Evolutionary conservation across 2,888 invertebrate genomes (phyloP).

Genomic region (Caenorhabditis sp.): DNA sequence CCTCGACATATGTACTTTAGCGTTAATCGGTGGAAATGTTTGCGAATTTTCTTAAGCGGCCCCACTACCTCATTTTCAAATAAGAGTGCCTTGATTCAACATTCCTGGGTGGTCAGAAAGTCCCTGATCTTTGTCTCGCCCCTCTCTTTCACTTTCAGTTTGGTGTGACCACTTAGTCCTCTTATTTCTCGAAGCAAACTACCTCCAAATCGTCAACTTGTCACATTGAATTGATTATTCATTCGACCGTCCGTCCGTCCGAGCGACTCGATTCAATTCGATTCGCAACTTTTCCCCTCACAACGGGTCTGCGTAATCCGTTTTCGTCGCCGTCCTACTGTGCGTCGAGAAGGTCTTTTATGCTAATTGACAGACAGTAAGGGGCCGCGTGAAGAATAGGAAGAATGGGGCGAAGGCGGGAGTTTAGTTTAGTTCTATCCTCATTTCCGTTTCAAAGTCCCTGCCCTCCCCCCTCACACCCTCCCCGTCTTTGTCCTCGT

Average conservation of each 20-base stretch:
- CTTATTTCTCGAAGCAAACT: background rate
- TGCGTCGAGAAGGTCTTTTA: slow-evolving; percentile 62
- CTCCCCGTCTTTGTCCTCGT: slow-evolving; percentile 8
- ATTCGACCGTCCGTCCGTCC: slow-evolving; percentile 2
- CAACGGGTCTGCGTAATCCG: slow-evolving; percentile 44
- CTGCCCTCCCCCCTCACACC: slow-evolving; percentile 4
- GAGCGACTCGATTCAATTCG: too few relatives aligned
- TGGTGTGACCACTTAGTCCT: slow-evolving; percentile 27
- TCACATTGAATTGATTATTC: slow-evolving; percentile 50
- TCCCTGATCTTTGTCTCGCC: slow-evolving; percentile 3
- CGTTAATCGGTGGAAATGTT: slow-evolving; percentile 55
- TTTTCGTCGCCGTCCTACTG: slow-evolving; percentile 53
- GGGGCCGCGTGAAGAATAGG: slow-evolving; percentile 51
- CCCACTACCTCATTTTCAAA: slow-evolving; percentile 20
- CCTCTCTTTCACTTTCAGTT: background rate
- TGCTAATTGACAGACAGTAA: slow-evolving; percentile 65
- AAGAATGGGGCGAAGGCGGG: slow-evolving; percentile 44
- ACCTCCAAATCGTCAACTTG: slow-evolving; percentile 40
- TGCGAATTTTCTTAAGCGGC: slow-evolving; percentile 48
- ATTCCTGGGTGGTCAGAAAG: slow-evolving; percentile 20
- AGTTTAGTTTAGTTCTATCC: slow-evolving; percentile 44
- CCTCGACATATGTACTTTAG: slow-evolving; percentile 55
- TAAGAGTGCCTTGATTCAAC: slow-evolving; percentile 14
- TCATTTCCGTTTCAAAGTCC: slow-evolving; percentile 43
- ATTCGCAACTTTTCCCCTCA: slow-evolving; percentile 52